Evolutionary conservation across 2,888 invertebrate genomes (phyloP).

Genomic region (Baronia brevicornis): DNA sequence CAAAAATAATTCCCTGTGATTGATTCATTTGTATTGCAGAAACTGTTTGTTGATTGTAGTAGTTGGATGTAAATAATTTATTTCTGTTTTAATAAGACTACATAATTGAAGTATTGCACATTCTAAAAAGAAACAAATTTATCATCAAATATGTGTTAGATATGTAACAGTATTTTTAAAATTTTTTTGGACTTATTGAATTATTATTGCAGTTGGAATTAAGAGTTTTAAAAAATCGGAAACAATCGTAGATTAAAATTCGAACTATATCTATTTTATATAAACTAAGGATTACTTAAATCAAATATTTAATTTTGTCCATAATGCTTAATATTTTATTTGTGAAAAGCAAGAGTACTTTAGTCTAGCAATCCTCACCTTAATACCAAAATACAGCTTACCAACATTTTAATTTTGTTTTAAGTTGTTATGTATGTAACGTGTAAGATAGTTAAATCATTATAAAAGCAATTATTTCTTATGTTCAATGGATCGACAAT

Average conservation of each 20-base stretch:
- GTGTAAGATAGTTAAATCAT: conserved; percentile 60
- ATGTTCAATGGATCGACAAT: conserved; percentile 44
- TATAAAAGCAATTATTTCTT: conserved; percentile 58
- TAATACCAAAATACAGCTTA: conserved; percentile 76
- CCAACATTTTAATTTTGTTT: conserved; percentile 68
- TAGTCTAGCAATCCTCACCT: conserved; percentile 71
- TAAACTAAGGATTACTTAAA: no score
- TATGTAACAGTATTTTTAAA: conserved; percentile 31
- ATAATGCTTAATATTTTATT: conserved; percentile 13
- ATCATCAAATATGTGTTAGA: conserved; percentile 27
- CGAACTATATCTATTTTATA: no score
- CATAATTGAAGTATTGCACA: conserved; percentile 18
- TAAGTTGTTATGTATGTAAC: conserved; percentile 68
- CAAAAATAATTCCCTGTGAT: conserved; percentile 14
- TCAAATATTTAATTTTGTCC: conserved; percentile 5
- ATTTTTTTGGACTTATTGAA: conserved; percentile 10
- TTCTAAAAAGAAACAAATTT: conserved; percentile 24
- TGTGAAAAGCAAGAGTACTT: conserved; percentile 30
- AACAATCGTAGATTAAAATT: background rate
- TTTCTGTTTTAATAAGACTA: conserved; percentile 39
- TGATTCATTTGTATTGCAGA: conserved; percentile 31
- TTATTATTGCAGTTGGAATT: background rate
- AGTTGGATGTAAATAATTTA: conserved; percentile 44
- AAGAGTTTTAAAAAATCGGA: conserved; percentile 4
- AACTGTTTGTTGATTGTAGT: conserved; percentile 48